Percentiles rank a stretch among this genome's conserved stretches.
Conservation (phyloP, 2,797 vertebrate genomes). For the Triplophysa bombifrons region DNA sequence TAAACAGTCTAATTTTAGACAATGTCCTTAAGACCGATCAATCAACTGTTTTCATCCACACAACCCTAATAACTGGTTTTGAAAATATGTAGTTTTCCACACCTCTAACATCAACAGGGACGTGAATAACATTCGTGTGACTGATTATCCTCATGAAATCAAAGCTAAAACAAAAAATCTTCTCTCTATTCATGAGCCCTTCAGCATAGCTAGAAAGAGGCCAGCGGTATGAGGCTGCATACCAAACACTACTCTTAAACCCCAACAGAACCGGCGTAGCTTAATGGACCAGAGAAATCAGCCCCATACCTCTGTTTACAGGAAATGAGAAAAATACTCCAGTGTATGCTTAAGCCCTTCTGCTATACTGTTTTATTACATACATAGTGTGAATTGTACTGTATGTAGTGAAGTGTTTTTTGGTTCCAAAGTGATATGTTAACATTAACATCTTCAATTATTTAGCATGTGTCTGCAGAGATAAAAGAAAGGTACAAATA, state of each 20-base stretch:
- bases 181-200: slow-evolving; percentile 44
- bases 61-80: not conserved
- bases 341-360: slow-evolving; percentile 25
- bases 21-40: not conserved
- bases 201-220: slow-evolving; percentile 41
- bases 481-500: no score
- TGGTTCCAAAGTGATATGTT: not conserved
- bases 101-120: slow-evolving; percentile 20
- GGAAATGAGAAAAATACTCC: slow-evolving; percentile 39
- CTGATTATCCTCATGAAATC: slow-evolving; percentile 50
- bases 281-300: slow-evolving; percentile 37
- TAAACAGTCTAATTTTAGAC: not conserved
- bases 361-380: slow-evolving; percentile 10
- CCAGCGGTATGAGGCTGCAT: slow-evolving; percentile 49
- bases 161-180: slow-evolving; percentile 46
- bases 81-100: not conserved
- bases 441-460: not conserved
- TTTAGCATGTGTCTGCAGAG: not conserved
- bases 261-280: slow-evolving; percentile 30
- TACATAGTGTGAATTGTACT: not conserved
- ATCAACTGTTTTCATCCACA: not conserved
- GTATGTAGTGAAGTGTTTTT: not conserved
- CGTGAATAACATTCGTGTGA: slow-evolving; percentile 21
- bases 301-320: slow-evolving; percentile 16
- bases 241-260: slow-evolving; percentile 39